Evolutionary conservation across 2,888 invertebrate genomes (phyloP).

Genomic region (Conistra vaccinii): DNA sequence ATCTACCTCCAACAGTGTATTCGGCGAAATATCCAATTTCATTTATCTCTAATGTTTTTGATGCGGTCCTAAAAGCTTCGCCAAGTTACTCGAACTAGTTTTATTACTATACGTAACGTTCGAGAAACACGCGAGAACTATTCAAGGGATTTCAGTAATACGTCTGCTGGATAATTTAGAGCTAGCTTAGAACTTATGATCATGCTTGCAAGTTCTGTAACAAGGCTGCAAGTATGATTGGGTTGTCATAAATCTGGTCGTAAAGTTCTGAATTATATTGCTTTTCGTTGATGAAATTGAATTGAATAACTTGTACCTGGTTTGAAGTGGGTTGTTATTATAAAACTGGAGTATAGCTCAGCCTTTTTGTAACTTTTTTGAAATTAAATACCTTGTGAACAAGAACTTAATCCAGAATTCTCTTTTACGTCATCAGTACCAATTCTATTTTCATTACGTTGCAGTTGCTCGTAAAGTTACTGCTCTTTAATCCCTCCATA

Average conservation of each 20-base stretch:
- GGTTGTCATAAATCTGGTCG: constrained; percentile 27
- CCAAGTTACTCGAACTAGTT: constrained; percentile 57
- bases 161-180: constrained; percentile 42
- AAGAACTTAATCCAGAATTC: not conserved
- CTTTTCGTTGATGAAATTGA: constrained; percentile 22
- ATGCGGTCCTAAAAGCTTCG: constrained; percentile 51
- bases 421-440: not conserved
- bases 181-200: constrained; percentile 39
- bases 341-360: not conserved
- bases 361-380: not conserved
- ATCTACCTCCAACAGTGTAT: constrained; percentile 18
- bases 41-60: constrained; percentile 54
- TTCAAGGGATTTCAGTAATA: constrained; percentile 43
- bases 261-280: constrained; percentile 31
- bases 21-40: constrained; percentile 44
- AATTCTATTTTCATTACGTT: not conserved
- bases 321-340: not conserved
- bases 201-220: constrained; percentile 28
- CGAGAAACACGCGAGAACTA: constrained; percentile 58
- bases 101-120: constrained; percentile 58
- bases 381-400: too few relatives aligned
- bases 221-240: constrained; percentile 39
- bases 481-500: not conserved
- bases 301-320: not conserved
- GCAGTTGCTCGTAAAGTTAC: not conserved